phyloP scores from a whole-genome alignment of 2,113 vertebrate genomes.

The Xyrauchen texanus region DNA sequence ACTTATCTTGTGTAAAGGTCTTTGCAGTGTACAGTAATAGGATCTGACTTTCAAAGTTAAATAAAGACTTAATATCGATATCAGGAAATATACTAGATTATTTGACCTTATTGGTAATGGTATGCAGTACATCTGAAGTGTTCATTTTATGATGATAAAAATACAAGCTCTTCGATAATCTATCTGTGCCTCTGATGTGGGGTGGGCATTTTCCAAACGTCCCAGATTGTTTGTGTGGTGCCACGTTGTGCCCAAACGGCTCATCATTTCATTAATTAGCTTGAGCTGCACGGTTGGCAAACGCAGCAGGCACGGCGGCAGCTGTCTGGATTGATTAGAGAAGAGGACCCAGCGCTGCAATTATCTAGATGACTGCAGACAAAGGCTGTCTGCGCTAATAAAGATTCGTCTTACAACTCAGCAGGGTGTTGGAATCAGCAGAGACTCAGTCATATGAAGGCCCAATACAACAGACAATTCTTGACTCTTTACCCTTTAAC shows the following conservation, averaged over 20 bases:
- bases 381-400: slow-evolving; percentile 91
- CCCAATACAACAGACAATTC: slow-evolving; percentile 18
- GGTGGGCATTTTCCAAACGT: slow-evolving; percentile 26
- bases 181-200: slow-evolving; percentile 21
- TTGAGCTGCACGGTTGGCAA: slow-evolving; percentile 75
- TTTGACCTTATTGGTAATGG: not conserved
- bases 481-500: not conserved
- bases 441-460: not conserved
- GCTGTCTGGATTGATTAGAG: slow-evolving; percentile 88
- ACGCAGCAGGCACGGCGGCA: slow-evolving; percentile 76
- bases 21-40: not conserved
- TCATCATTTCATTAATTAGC: slow-evolving; percentile 81
- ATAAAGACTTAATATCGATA: too few relatives aligned
- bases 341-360: slow-evolving; percentile 78
- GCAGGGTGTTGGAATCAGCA: slow-evolving; percentile 32
- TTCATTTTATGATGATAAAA: slow-evolving; percentile 1
- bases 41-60: not conserved
- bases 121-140: slow-evolving; percentile 62
- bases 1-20: too few relatives aligned
- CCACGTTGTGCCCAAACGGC: slow-evolving; percentile 65
- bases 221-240: slow-evolving; percentile 51
- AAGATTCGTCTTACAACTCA: slow-evolving; percentile 65
- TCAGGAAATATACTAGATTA: not conserved
- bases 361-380: slow-evolving; percentile 85
- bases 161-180: slow-evolving; percentile 30